phyloP scores from a whole-genome alignment of 1,140 invertebrate genomes.

The Drosophila azteca region DNA sequence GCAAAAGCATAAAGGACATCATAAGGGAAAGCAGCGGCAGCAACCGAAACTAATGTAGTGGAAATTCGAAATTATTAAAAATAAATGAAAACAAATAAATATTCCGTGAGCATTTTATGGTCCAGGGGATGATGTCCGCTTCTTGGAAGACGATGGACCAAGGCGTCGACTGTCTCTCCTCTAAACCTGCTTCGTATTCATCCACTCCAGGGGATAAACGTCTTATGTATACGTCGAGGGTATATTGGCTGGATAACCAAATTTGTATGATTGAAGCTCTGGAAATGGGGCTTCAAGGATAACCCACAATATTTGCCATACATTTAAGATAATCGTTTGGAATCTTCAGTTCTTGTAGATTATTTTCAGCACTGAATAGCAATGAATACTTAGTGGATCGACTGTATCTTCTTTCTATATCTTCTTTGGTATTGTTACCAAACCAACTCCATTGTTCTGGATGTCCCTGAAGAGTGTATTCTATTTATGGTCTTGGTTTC shows the following conservation, averaged over 20 bases:
- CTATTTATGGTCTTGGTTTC: constrained; percentile 39
- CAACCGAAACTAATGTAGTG: constrained; percentile 77
- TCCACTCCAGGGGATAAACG: constrained; percentile 32
- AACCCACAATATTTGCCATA: neutral
- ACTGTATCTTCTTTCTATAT: too few relatives aligned
- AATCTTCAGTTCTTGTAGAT: too few relatives aligned
- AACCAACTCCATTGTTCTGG: neutral
- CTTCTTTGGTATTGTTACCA: too few relatives aligned
- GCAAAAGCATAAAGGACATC: constrained; percentile 74
- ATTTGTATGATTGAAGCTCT: neutral
- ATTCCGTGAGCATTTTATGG: constrained; percentile 66
- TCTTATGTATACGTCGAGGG: constrained; percentile 4
- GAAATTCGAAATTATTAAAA: constrained; percentile 82
- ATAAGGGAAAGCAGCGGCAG: constrained; percentile 30
- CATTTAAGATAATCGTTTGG: too few relatives aligned
- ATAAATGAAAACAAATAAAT: constrained; percentile 83
- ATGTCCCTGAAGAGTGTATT: constrained; percentile 23
- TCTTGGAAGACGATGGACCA: constrained; percentile 55
- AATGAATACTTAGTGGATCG: too few relatives aligned
- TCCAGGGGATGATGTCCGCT: constrained; percentile 12
- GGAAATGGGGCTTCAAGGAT: neutral
- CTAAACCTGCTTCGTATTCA: neutral
- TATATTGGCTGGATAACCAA: constrained; percentile 3
- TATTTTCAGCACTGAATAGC: too few relatives aligned
- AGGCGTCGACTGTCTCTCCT: constrained; percentile 54